Percentiles rank a stretch among this genome's conserved stretches.
Evolutionary conservation across 2,888 invertebrate genomes (phyloP).

Genomic region (Eurois occulta): DNA sequence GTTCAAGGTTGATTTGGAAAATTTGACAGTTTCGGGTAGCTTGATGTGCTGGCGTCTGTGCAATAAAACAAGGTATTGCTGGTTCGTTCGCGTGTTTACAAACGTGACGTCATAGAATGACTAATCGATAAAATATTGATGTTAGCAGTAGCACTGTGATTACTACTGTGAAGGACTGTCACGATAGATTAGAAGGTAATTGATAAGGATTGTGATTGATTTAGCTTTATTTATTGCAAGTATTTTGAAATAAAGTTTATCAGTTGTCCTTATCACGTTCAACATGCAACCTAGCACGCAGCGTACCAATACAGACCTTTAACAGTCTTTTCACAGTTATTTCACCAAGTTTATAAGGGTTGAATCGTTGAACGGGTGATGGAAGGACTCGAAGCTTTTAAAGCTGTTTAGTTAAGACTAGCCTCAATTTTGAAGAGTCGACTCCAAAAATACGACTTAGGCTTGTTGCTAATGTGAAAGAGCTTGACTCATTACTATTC

Average conservation of each 20-base stretch:
- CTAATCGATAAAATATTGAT: slow-evolving; percentile 41
- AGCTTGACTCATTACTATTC: too few relatives aligned
- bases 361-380: too few relatives aligned
- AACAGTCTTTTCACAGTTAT: not conserved
- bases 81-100: not conserved
- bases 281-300: not conserved
- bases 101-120: slow-evolving; percentile 39
- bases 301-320: not conserved
- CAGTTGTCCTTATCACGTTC: not conserved
- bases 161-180: slow-evolving; percentile 5
- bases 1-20: too few relatives aligned
- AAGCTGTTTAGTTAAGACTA: too few relatives aligned
- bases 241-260: slow-evolving; percentile 30
- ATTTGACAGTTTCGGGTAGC: too few relatives aligned
- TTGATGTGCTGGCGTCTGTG: too few relatives aligned
- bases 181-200: slow-evolving; percentile 28
- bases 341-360: too few relatives aligned
- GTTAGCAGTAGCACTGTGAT: slow-evolving; percentile 1
- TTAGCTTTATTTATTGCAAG: slow-evolving; percentile 29
- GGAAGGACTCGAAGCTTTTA: too few relatives aligned
- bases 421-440: too few relatives aligned
- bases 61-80: slow-evolving; percentile 26
- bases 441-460: too few relatives aligned
- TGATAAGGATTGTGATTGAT: slow-evolving; percentile 31
- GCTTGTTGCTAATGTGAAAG: too few relatives aligned